Conservation (phyloP, 2,888 invertebrate genomes). For the Drosophila kuntzei region DNA sequence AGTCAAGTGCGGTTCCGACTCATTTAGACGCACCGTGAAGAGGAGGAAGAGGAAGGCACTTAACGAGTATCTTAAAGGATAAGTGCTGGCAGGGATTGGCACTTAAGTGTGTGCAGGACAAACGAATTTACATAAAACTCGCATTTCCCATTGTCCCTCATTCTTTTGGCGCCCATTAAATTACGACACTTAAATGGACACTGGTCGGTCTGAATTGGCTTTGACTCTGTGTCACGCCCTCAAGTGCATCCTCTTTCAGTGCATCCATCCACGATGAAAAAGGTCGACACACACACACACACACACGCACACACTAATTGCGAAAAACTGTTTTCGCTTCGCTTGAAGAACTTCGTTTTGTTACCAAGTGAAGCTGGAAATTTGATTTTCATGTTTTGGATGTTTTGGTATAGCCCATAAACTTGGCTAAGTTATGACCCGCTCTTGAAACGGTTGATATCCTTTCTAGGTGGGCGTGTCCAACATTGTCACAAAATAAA, state of each 20-base stretch:
- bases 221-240: slow-evolving; percentile 29
- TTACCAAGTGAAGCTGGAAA: slow-evolving; percentile 43
- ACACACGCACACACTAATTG: slow-evolving; percentile 50
- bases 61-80: slow-evolving; percentile 54
- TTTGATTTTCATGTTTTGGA: slow-evolving; percentile 79
- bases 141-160: slow-evolving; percentile 51
- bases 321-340: slow-evolving; percentile 52
- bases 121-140: slow-evolving; percentile 72
- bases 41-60: slow-evolving; percentile 24
- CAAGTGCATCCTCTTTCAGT: slow-evolving; percentile 40
- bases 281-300: slow-evolving; percentile 4
- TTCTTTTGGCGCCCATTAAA: slow-evolving; percentile 54
- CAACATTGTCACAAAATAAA: slow-evolving; percentile 49
- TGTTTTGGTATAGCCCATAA: slow-evolving; percentile 63
- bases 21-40: slow-evolving; percentile 11
- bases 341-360: slow-evolving; percentile 6
- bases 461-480: slow-evolving; percentile 32
- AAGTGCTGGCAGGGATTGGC: slow-evolving; percentile 51
- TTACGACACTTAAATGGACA: slow-evolving; percentile 61
- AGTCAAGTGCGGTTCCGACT: slow-evolving; percentile 39
- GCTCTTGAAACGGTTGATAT: slow-evolving; percentile 22
- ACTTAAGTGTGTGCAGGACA: slow-evolving; percentile 50
- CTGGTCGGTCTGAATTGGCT: slow-evolving; percentile 14
- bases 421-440: slow-evolving; percentile 40
- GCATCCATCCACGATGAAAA: slow-evolving; percentile 46